These are phyloP conservation scores for Caiman crocodilus DNA, from an alignment of 2,797 vertebrate species.

Conservation along the genomic window DNA sequence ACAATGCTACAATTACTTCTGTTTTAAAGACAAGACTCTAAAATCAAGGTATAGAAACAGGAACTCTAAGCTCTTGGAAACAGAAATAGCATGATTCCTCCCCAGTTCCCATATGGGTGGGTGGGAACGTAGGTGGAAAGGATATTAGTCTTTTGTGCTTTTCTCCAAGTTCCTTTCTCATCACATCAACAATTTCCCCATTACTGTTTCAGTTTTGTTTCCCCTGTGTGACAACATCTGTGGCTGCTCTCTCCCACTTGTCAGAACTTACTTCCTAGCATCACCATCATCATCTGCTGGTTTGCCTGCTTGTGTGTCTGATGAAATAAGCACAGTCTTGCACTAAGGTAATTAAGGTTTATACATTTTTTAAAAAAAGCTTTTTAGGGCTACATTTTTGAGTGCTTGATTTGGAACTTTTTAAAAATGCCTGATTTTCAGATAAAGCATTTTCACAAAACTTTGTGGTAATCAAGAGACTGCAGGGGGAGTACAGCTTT, in stretches of 20 bases:
- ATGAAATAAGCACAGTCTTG: not conserved
- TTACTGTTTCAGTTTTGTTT: not conserved
- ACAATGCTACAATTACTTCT: too few relatives aligned
- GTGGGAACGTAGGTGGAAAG: not conserved
- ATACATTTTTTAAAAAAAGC: rapidly evolving
- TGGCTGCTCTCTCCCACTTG: not conserved
- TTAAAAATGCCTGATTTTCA: not conserved
- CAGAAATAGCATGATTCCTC: not conserved
- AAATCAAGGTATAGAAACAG: not conserved
- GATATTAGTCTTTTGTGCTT: conserved; percentile 5
- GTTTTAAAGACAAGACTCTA: not conserved
- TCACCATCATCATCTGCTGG: conserved; percentile 5
- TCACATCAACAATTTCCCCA: not conserved
- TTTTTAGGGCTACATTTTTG: conserved; percentile 36
- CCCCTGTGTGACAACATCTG: conserved; percentile 10
- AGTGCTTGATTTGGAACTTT: not conserved
- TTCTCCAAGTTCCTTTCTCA: conserved; percentile 48
- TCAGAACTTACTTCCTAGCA: conserved; percentile 27
- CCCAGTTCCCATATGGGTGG: not conserved
- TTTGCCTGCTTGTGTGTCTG: not conserved
- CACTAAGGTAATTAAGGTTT: conserved; percentile 12
- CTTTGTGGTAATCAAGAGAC: not conserved
- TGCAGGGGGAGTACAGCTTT: too few relatives aligned
- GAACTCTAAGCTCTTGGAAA: not conserved
- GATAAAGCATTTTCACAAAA: not conserved